Evolutionary conservation across 2,113 vertebrate genomes (phyloP).

Genomic region (Mormyrus iriodes): DNA sequence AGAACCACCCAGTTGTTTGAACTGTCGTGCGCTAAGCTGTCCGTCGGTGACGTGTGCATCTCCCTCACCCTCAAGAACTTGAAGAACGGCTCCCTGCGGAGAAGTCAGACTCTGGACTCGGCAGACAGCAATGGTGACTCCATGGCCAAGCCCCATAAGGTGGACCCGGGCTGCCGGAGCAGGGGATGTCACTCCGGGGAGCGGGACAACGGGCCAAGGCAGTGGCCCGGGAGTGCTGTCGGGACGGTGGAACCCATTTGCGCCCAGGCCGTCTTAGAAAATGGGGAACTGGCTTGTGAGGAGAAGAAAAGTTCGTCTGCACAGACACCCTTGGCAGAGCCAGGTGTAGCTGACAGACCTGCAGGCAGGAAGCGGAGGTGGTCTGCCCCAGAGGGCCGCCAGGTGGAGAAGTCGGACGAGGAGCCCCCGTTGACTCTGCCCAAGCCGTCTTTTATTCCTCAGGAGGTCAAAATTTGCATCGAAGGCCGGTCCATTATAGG

Average conservation of each 20-base stretch:
- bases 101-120: slow-evolving; percentile 38
- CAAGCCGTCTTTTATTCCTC: slow-evolving; percentile 92
- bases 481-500: slow-evolving; percentile 94
- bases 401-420: slow-evolving; percentile 83
- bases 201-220: slow-evolving; percentile 65
- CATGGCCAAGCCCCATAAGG: slow-evolving; percentile 73
- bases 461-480: slow-evolving; percentile 98
- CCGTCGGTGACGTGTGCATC: slow-evolving; percentile 96
- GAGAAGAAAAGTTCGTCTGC: slow-evolving; percentile 36
- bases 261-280: slow-evolving; percentile 66
- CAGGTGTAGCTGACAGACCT: slow-evolving; percentile 61
- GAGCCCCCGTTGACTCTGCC: slow-evolving; percentile 88
- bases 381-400: slow-evolving; percentile 92
- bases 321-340: slow-evolving; percentile 68
- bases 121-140: slow-evolving; percentile 61
- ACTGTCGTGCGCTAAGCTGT: slow-evolving; percentile 93
- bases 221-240: slow-evolving; percentile 36
- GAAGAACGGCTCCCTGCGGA: slow-evolving; percentile 73
- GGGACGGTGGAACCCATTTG: slow-evolving; percentile 24
- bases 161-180: slow-evolving; percentile 57
- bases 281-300: slow-evolving; percentile 69
- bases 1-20: slow-evolving; percentile 95
- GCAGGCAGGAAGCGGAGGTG: slow-evolving; percentile 88
- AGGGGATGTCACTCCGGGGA: slow-evolving; percentile 61
- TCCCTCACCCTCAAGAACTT: slow-evolving; percentile 90